Conservation (phyloP, 2,113 vertebrate genomes). For the Osmerus mordax region DNA sequence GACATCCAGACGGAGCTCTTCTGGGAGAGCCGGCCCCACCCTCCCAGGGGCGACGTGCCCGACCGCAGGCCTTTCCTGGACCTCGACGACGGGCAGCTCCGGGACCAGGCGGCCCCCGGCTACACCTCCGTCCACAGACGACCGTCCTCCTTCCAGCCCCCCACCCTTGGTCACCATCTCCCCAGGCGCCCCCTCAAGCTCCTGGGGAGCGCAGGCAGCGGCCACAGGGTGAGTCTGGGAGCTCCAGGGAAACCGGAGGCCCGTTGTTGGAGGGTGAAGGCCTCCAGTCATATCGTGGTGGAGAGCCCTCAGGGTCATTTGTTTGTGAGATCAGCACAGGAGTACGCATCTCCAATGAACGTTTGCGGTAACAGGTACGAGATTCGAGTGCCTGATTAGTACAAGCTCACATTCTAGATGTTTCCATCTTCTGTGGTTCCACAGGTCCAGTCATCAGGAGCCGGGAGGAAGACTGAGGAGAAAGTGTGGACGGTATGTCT, state of each 20-base stretch:
- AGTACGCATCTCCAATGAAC: no score
- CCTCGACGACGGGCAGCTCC: slow-evolving; percentile 32
- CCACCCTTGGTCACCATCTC: no score
- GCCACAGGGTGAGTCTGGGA: slow-evolving; percentile 26
- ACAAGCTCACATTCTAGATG: no score
- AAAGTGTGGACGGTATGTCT: slow-evolving; percentile 62
- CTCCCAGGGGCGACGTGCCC: slow-evolving; percentile 66
- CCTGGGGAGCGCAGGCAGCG: background rate
- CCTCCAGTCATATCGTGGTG: no score
- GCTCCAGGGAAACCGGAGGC: background rate
- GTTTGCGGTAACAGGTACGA: no score
- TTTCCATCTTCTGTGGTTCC: slow-evolving; percentile 8
- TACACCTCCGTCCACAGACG: background rate
- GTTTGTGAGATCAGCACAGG: no score
- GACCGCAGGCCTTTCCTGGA: slow-evolving; percentile 47
- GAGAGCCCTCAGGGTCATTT: no score
- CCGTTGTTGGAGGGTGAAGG: no score
- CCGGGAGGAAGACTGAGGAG: slow-evolving; percentile 41
- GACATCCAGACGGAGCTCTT: slow-evolving; percentile 44
- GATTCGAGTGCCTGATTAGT: no score
- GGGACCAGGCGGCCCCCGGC: slow-evolving; percentile 35
- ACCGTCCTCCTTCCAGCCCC: slow-evolving; percentile 13
- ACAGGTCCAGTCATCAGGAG: slow-evolving; percentile 46
- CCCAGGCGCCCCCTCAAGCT: no score
- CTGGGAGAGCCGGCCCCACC: slow-evolving; percentile 56